Conservation (phyloP, 2,888 invertebrate genomes). For the Drosophila macrospina region DNA sequence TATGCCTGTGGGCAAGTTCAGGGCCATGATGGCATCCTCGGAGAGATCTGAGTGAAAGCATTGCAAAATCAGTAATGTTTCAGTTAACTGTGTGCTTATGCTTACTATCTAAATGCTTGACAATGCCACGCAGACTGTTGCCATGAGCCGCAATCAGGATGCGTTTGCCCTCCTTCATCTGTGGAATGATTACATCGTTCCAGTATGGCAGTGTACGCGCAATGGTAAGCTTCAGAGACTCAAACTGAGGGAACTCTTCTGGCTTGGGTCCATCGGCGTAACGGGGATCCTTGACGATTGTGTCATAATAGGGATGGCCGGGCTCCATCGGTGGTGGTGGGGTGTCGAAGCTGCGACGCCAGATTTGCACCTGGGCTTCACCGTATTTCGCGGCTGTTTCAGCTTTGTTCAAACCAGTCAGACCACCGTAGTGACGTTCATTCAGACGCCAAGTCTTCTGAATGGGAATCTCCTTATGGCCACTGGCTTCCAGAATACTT, state of each 20-base stretch:
- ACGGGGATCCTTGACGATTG: conserved; percentile 91
- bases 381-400: conserved; percentile 95
- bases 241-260: conserved; percentile 93
- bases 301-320: conserved; percentile 91
- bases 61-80: not conserved
- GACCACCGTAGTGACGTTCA: conserved; percentile 94
- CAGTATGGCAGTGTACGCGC: conserved; percentile 94
- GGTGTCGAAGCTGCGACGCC: conserved; percentile 94
- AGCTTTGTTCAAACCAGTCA: conserved; percentile 95
- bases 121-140: conserved; percentile 94
- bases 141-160: conserved; percentile 95
- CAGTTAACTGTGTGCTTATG: conserved; percentile 24
- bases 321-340: conserved; percentile 94
- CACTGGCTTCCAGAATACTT: conserved; percentile 89
- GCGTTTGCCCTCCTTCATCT: conserved; percentile 92
- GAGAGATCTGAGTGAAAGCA: conserved; percentile 87
- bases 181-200: conserved; percentile 91
- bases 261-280: conserved; percentile 91
- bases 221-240: conserved; percentile 94
- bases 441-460: conserved; percentile 94
- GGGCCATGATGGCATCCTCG: conserved; percentile 91
- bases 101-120: conserved; percentile 94
- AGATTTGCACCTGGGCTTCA: conserved; percentile 93
- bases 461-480: conserved; percentile 89
- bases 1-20: conserved; percentile 93